Evolutionary conservation across 2,113 vertebrate species (phyloP), one percentile per base, ranked within the genome.

Genomic region (Cyrtonyx montezumae): DNA sequence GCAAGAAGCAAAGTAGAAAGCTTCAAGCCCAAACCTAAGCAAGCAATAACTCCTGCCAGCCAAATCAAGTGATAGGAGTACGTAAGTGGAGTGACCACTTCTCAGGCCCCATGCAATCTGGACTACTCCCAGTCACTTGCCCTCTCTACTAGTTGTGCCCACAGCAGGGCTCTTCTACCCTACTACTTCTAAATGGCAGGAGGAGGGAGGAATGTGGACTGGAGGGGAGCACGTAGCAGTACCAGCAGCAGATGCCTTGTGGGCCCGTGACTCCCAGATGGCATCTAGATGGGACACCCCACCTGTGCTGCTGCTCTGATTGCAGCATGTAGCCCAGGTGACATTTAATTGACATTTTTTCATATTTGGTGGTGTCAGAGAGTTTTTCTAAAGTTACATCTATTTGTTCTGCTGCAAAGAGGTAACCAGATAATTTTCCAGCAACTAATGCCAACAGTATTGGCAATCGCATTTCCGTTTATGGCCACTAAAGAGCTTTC

Each of bases 31-130:
- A 65, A 79, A 74, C 7, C 3, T 7, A 28, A 69, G 55, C 6
- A 59, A 18, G 34, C 17, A 53, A 6, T 32, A 62, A 26, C 19
- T 14, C 17, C 19, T 46, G 3, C 3, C 65, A 86, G 25, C 3
- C 51, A 75, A 40, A 75, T 16, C 12, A 11, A 2, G 3, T 37
- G 46, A 67, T 66, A 83, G 45, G 28, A 32, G 8, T 28, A 11
- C 6, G 45, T 6, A 45, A 0, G 1, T 6, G 18, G 66, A 78
- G 9, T 8, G 18, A 67, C 2, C 8, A 12, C 4, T 8, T 55
- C 18, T 87, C 17, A 23, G 8, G 3, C 20, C 0, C 6, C 1
- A 15, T 8, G 3, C 1, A 4, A 36, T 21, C 36, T 25, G 9
- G 32, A 8, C 18, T 80, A 19, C 8, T 53, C 18, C 15, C 21